Evolutionary conservation across 2,888 invertebrate species (phyloP), one percentile per base, ranked within the genome.

Genomic region (Aspidiotus rigidus): DNA sequence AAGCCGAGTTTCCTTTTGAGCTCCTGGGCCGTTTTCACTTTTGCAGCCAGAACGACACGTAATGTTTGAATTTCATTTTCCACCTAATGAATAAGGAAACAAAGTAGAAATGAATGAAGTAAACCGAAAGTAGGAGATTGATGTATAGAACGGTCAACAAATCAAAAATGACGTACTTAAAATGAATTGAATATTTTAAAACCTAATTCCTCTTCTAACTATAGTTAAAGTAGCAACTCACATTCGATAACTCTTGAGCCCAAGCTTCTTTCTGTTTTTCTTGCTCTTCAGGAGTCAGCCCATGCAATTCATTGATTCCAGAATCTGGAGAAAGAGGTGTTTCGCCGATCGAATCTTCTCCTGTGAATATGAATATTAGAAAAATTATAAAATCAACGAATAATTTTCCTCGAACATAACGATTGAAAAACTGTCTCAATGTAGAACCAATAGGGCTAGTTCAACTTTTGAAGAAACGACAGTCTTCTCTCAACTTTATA

Each of bases 31-130:
- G 83, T 82, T 74, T 82, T 81, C 70, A 85, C 87, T 83, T 98
- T 97, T 76, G 93, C 90, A 72, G 89, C 87, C 76, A 99, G 82
- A 67, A 99, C 97, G 75, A 94, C 93, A 75, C 95, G 86, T 77
- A 99, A 81, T 39, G 97, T 98, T 74, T 89, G 86, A 75, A 99
- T 98, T 81, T 99, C 98, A 77, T 97, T 96, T 78, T 99, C 98
- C 71, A 96, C 89, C 81, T 85, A 74, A 75, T 72, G 39, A 55
- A 77, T 66, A 44, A 62, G 72, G 28, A 28, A 28, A 28, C 28
- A 28, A 28, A 28, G 28, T 28, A 28, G 5, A 28, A 28, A 28
- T 28, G 5, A 28, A 28, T 28, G 28, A 28, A 28, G 28, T 28
- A 5, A 28, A 28, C 28, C 28, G 5, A 28, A 28, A 28, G 28